Conservation (phyloP, 2,888 invertebrate genomes). For the Athalia circularis region DNA sequence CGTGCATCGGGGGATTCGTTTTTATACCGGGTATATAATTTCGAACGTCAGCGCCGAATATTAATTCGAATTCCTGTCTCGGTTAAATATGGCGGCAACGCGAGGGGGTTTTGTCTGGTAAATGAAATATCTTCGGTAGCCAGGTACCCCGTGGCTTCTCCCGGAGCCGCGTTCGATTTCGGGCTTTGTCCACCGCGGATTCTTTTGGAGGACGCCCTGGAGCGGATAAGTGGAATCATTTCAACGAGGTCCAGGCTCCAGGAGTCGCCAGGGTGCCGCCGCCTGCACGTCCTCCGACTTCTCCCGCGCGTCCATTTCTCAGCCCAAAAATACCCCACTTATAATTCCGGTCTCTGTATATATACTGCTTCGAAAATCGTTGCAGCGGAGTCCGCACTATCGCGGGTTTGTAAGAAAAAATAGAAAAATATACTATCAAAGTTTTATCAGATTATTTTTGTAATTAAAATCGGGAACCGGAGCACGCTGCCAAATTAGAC, state of each 20-base stretch:
- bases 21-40: conserved; percentile 64
- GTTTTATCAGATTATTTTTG: conserved; percentile 68
- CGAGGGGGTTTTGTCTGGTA: conserved; percentile 63
- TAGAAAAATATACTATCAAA: conserved; percentile 27
- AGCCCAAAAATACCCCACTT: too few species aligned
- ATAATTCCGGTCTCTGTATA: too few species aligned
- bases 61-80: conserved; percentile 72
- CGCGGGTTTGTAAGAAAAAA: too few species aligned
- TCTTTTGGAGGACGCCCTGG: conserved; percentile 63
- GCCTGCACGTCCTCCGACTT: background rate
- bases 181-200: conserved; percentile 61
- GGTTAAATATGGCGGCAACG: conserved; percentile 47
- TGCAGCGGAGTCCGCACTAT: too few species aligned
- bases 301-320: conserved; percentile 3
- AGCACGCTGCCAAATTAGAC: conserved; percentile 72
- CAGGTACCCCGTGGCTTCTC: conserved; percentile 67
- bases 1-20: conserved; percentile 51
- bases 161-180: conserved; percentile 63
- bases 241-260: conserved; percentile 54
- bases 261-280: conserved; percentile 33
- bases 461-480: conserved; percentile 72
- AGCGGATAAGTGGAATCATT: conserved; percentile 71
- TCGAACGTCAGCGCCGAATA: conserved; percentile 73
- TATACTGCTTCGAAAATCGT: too few species aligned
- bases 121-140: conserved; percentile 73